Percentiles rank a stretch among this genome's conserved stretches.
These are phyloP conservation scores for Smittia sp. DNA, from an alignment of 2,888 invertebrate species.

Conservation along the genomic window DNA sequence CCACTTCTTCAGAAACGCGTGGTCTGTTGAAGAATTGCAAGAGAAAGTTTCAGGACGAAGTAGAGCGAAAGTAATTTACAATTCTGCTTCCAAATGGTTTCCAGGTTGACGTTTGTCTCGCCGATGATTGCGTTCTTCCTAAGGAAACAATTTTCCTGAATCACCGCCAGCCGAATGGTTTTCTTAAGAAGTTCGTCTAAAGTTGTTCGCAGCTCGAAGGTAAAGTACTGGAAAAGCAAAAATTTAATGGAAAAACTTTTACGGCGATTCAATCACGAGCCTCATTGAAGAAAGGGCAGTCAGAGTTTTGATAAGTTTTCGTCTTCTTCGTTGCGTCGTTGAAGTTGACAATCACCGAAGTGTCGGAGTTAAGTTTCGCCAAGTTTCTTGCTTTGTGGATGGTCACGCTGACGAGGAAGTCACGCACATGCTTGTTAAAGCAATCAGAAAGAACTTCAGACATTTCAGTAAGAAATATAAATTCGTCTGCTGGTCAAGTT, in stretches of 20 bases:
- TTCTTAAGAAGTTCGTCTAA: conserved; percentile 59
- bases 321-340: conserved; percentile 63
- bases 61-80: not conserved
- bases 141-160: conserved; percentile 54
- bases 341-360: conserved; percentile 63
- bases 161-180: conserved; percentile 61
- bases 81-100: conserved; percentile 67
- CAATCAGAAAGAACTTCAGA: conserved; percentile 44
- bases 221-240: conserved; percentile 60
- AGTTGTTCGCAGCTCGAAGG: conserved; percentile 62
- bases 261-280: not conserved
- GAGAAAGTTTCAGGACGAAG: too few species aligned
- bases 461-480: too few species aligned
- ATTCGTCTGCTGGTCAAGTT: too few species aligned
- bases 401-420: conserved; percentile 62
- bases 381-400: conserved; percentile 65
- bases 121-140: conserved; percentile 59
- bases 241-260: not conserved
- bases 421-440: conserved; percentile 49
- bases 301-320: conserved; percentile 57
- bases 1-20: conserved; percentile 84
- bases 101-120: conserved; percentile 62
- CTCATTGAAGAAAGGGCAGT: conserved; percentile 68
- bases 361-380: conserved; percentile 56
- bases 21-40: conserved; percentile 59